Conservation (phyloP, 1,140 invertebrate genomes). For the Dreissena rostriformis region DNA sequence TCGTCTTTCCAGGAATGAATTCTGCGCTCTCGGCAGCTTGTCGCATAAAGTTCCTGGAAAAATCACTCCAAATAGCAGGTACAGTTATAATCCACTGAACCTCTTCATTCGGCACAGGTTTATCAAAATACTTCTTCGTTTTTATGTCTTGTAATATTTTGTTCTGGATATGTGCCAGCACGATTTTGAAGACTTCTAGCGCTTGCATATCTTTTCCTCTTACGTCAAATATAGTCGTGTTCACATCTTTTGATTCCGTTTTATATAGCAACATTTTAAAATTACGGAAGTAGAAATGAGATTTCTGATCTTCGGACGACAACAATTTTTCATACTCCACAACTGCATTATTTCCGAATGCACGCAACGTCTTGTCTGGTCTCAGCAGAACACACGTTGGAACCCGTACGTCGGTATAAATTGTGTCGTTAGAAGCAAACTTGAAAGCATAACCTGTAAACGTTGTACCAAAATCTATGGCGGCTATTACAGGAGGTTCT, state of each 20-base stretch:
- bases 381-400: constrained; percentile 39
- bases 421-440: constrained; percentile 1
- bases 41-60: constrained; percentile 47
- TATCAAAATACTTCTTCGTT: background rate
- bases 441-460: constrained; percentile 48
- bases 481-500: constrained; percentile 21
- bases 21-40: constrained; percentile 48
- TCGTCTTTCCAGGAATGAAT: constrained; percentile 28
- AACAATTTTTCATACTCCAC: constrained; percentile 18
- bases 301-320: constrained; percentile 21
- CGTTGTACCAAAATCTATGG: constrained; percentile 55
- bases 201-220: background rate
- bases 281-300: constrained; percentile 30
- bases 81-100: constrained; percentile 53
- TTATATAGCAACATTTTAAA: constrained; percentile 2
- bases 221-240: background rate
- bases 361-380: constrained; percentile 9
- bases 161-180: constrained; percentile 21
- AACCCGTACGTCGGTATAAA: constrained; percentile 13
- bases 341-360: constrained; percentile 43
- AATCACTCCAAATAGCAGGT: constrained; percentile 53
- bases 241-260: background rate
- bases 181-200: background rate
- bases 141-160: constrained; percentile 5
- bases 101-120: constrained; percentile 9